Conservation (phyloP, 2,888 invertebrate genomes). For the Entomobrya proxima region DNA sequence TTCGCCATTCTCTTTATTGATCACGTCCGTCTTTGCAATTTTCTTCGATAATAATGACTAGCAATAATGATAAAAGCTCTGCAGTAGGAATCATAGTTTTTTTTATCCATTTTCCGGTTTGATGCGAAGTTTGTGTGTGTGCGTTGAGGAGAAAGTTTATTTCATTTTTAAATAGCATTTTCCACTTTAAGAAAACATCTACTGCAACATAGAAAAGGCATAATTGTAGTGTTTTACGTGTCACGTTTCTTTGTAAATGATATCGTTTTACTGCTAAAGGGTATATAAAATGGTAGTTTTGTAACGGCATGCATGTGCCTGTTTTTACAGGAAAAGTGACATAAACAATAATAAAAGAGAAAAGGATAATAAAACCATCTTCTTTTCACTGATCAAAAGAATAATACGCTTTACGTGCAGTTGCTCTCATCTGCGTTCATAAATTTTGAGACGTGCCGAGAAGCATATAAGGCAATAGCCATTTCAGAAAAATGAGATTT, state of each 20-base stretch:
- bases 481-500: no score
- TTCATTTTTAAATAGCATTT: neutral
- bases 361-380: conserved; percentile 7
- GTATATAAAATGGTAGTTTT: neutral
- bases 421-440: neutral
- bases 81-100: conserved; percentile 54
- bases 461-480: neutral
- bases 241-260: neutral
- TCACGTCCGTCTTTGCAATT: conserved; percentile 62
- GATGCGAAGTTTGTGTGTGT: neutral
- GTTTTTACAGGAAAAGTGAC: neutral
- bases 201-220: neutral
- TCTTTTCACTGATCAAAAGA: neutral
- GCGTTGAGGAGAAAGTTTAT: neutral
- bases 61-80: conserved; percentile 45
- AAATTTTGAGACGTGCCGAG: conserved; percentile 24
- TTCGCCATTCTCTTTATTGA: conserved; percentile 46
- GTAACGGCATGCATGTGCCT: neutral
- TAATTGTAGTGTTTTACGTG: neutral
- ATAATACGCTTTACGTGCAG: neutral
- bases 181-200: neutral
- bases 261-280: neutral
- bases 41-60: conserved; percentile 48
- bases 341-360: conserved; percentile 11
- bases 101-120: conserved; percentile 14